phyloP scores from a whole-genome alignment of 2,797 vertebrate species.

The Nannoperca australis region DNA sequence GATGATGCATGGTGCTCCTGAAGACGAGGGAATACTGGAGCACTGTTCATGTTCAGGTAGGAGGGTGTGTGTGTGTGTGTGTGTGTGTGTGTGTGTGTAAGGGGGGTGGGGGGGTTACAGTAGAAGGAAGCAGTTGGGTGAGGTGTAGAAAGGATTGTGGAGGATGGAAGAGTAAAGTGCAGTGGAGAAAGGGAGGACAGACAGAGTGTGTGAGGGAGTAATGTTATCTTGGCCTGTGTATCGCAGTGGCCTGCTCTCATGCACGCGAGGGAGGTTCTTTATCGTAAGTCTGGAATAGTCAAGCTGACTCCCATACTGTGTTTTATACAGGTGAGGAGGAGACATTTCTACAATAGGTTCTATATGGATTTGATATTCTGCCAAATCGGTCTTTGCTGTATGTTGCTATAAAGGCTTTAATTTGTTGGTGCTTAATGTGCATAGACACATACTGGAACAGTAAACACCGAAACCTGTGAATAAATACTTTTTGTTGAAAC shows the following conservation, averaged over 20 bases:
- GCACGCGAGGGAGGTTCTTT: conserved; percentile 56
- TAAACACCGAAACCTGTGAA: background rate
- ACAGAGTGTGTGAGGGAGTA: conserved; percentile 60
- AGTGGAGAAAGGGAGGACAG: conserved; percentile 61
- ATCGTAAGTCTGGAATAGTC: conserved; percentile 58
- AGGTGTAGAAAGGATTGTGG: conserved; percentile 21
- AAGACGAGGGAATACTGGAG: conserved; percentile 44
- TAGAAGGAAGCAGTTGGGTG: conserved; percentile 25
- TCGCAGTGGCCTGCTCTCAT: conserved; percentile 64
- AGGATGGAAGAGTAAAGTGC: conserved; percentile 51
- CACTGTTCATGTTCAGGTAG: conserved; percentile 28
- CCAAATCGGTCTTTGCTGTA: background rate
- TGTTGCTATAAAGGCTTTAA: background rate
- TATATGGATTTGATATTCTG: background rate
- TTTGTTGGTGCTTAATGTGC: no score
- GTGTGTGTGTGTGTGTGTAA: background rate
- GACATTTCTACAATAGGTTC: background rate
- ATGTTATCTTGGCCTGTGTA: conserved; percentile 75
- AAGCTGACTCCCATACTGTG: conserved; percentile 42
- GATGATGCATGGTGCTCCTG: conserved; percentile 64
- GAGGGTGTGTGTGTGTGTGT: background rate
- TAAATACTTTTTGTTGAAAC: background rate
- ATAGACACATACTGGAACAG: background rate
- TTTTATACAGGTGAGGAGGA: conserved; percentile 26
- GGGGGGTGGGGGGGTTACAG: conserved; percentile 5